A percentile compares a stretch with the other conserved stretches of the same genome.
Conservation (phyloP, 2,888 invertebrate species). For the Phalera bucephala region DNA sequence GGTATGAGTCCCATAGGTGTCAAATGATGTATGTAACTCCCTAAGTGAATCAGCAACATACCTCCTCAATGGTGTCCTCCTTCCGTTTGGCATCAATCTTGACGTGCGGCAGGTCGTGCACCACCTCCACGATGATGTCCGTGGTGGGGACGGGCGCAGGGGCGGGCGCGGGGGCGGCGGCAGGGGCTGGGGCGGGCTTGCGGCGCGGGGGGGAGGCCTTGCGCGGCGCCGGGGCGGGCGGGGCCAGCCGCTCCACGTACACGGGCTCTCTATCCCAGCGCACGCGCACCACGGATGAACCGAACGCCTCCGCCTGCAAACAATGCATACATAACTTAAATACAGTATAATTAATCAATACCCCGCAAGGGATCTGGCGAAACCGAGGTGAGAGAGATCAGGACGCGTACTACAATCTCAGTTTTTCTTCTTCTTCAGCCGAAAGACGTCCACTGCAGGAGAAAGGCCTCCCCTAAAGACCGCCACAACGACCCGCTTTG, state of each 20-base stretch:
- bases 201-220: slow-evolving; percentile 1
- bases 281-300: slow-evolving; percentile 55
- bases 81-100: slow-evolving; percentile 34
- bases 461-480: no score
- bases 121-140: slow-evolving; percentile 57
- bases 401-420: no score
- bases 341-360: neutral
- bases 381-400: no score
- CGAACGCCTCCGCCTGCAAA: slow-evolving; percentile 47
- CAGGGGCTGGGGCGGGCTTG: slow-evolving; percentile 4
- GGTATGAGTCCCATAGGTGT: no score
- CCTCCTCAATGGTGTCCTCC: slow-evolving; percentile 53
- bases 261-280: slow-evolving; percentile 48
- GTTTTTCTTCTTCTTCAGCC: no score
- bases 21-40: no score
- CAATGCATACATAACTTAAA: no score
- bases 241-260: slow-evolving; percentile 34
- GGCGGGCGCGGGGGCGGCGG: slow-evolving; percentile 10
- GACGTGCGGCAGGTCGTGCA: slow-evolving; percentile 45
- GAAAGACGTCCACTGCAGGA: no score
- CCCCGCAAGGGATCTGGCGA: no score
- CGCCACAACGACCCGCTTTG: no score
- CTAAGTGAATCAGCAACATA: no score
- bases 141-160: slow-evolving; percentile 41
- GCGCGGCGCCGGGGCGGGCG: slow-evolving; percentile 4